A percentile compares a stretch with the other conserved stretches of the same genome.
These are phyloP conservation scores for Drosophila prosaltans DNA, from an alignment of 1,140 invertebrate species.

Conservation along the genomic window DNA sequence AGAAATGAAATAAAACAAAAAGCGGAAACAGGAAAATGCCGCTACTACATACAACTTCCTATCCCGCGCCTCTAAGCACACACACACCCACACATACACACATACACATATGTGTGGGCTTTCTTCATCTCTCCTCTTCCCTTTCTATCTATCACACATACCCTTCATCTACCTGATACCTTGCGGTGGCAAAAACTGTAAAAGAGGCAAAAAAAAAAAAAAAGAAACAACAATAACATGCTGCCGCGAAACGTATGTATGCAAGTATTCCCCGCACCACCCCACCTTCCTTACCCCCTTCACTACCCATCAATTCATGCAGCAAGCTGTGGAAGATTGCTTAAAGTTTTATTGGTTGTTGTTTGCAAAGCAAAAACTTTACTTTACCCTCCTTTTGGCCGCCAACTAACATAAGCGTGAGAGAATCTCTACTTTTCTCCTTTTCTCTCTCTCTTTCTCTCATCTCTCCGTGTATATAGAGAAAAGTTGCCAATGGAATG, in stretches of 20 bases:
- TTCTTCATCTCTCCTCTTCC: neutral
- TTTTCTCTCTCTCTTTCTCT: neutral
- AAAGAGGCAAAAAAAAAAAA: neutral
- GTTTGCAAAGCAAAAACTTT: constrained; percentile 81
- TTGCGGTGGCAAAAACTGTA: neutral
- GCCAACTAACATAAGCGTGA: constrained; percentile 36
- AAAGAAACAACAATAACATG: neutral
- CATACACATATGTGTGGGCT: neutral
- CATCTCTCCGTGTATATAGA: neutral
- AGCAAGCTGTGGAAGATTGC: constrained; percentile 71
- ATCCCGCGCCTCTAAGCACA: neutral
- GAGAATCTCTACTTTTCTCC: neutral
- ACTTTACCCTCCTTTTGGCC: constrained; percentile 54
- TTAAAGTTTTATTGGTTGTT: constrained; percentile 82
- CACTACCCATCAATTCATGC: constrained; percentile 37
- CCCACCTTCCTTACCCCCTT: neutral
- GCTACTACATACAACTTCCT: constrained; percentile 26
- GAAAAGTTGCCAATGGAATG: constrained; percentile 9
- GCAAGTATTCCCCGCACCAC: neutral
- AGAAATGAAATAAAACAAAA: neutral
- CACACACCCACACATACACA: neutral
- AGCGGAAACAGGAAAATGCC: constrained; percentile 27
- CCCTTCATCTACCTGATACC: neutral
- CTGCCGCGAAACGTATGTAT: constrained; percentile 15
- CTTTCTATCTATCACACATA: neutral